A percentile compares a stretch with the other conserved stretches of the same genome.
These are phyloP conservation scores for Microcebus murinus DNA, from an alignment of 2,113 vertebrate genomes.

Conservation along the genomic window DNA sequence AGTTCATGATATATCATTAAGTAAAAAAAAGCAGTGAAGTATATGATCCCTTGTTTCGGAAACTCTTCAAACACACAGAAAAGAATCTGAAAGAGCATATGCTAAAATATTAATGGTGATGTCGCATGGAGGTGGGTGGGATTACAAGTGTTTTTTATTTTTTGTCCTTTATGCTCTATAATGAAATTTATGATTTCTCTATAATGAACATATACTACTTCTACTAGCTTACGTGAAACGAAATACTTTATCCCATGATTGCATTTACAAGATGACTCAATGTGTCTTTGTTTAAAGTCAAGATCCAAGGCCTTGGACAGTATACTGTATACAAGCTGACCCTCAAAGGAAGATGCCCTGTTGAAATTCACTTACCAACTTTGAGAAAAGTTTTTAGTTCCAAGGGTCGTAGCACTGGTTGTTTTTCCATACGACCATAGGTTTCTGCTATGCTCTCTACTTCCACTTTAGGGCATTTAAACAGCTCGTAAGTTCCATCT, in stretches of 20 bases:
- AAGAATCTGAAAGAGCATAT: background rate
- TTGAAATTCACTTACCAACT: slow-evolving; percentile 88
- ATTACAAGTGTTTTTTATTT: background rate
- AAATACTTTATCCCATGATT: background rate
- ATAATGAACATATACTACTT: background rate
- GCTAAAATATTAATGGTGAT: background rate
- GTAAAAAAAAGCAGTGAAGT: background rate
- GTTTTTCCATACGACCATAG: slow-evolving; percentile 85
- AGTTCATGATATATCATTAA: background rate
- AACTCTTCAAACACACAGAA: background rate
- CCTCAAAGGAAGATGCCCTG: background rate
- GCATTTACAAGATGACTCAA: slow-evolving; percentile 15
- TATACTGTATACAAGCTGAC: background rate
- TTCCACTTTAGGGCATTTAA: slow-evolving; percentile 88
- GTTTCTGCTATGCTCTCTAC: slow-evolving; percentile 87
- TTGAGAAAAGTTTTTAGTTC: slow-evolving; percentile 95
- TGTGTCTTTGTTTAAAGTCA: slow-evolving; percentile 24
- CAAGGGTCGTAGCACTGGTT: slow-evolving; percentile 90
- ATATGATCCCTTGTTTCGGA: slow-evolving; percentile 6
- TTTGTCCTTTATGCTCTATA: background rate
- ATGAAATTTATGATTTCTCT: slow-evolving; percentile 7
- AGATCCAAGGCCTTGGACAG: slow-evolving; percentile 38
- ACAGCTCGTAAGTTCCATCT: slow-evolving; percentile 91
- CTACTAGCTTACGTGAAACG: background rate
- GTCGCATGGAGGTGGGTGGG: background rate